phyloP scores from a whole-genome alignment of 2,797 vertebrate species.

The Ispidina picta region DNA sequence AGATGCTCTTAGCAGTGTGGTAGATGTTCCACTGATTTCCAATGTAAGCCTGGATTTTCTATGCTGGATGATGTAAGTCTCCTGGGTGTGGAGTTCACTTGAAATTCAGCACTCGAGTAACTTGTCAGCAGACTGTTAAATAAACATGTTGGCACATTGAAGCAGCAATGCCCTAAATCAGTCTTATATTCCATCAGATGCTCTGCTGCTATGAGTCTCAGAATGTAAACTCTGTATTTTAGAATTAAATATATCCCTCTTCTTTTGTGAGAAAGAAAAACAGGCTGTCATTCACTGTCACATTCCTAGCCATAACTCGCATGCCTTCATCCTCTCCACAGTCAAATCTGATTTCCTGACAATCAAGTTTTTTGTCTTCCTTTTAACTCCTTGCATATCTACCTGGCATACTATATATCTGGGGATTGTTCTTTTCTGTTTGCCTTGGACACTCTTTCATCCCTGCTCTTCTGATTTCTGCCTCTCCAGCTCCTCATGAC shows the following conservation, averaged over 20 bases:
- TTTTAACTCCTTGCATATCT: no score
- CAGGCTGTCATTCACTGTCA: neutral
- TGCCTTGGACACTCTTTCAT: neutral
- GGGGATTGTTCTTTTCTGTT: neutral
- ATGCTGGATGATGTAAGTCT: neutral
- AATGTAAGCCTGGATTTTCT: neutral
- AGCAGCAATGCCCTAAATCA: neutral
- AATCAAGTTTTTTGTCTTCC: neutral
- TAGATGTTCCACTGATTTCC: neutral
- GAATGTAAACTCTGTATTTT: neutral
- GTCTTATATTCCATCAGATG: neutral
- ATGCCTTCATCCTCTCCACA: neutral
- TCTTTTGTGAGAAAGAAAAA: neutral
- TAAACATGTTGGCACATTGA: neutral
- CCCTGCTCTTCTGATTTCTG: neutral
- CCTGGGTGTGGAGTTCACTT: neutral
- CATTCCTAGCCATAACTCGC: neutral
- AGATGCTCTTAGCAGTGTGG: neutral
- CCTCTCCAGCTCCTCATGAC: neutral
- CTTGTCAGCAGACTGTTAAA: neutral
- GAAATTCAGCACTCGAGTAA: conserved; percentile 1
- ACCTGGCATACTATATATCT: neutral
- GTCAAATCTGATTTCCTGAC: neutral
- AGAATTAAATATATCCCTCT: neutral
- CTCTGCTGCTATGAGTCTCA: neutral